Evolutionary conservation across 1,140 invertebrate species (phyloP), one percentile per base, ranked within the genome.

Genomic region (Apis dorsata): DNA sequence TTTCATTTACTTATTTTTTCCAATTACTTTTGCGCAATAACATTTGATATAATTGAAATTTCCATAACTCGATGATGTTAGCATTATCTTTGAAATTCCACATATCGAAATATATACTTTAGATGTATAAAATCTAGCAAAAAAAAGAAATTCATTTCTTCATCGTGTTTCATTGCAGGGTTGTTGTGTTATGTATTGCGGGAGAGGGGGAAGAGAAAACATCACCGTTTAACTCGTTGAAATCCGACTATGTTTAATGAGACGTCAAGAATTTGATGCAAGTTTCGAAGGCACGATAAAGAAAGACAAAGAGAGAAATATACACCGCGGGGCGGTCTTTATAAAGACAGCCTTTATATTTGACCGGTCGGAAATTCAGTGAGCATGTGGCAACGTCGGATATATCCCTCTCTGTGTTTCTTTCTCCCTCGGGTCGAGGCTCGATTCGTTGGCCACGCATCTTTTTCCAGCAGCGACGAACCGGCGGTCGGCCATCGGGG

Each of bases 361-460:
- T 90, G 77, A 86, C 79, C 86, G 84, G 85, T 90, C 80, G 85
- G 88, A 90, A 91, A 91, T 91, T 91, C 86, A 89, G 90, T 91
- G 87, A 90, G 87, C 84, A 91, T 91, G 90, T 91, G 91, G 91
- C 91, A 92, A 92, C 91, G 90, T 81, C 85, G 91, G 79, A 90
- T 83, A 70, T 63, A 70, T 63, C n/a, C 68, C 81, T 81, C 65
- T 79, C 51, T 78, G 71, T 81, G 49, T 85, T 81, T 87, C 81
- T 79, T 80, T 83, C 80, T 70, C 70, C 57, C 66, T 72, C 60
- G 49, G 65, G 55, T 78, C 71, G 66, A 65, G 72, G 71, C 83
- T 84, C 86, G 86, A 88, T 86, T 89, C 85, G 75, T 86, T 83
- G 77, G 85, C 15, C 72, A 62, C 76, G 87, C 85, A 85, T 89